These are phyloP conservation scores for Agrilus planipennis DNA, from an alignment of 1,140 invertebrate genomes.

Conservation along the genomic window DNA sequence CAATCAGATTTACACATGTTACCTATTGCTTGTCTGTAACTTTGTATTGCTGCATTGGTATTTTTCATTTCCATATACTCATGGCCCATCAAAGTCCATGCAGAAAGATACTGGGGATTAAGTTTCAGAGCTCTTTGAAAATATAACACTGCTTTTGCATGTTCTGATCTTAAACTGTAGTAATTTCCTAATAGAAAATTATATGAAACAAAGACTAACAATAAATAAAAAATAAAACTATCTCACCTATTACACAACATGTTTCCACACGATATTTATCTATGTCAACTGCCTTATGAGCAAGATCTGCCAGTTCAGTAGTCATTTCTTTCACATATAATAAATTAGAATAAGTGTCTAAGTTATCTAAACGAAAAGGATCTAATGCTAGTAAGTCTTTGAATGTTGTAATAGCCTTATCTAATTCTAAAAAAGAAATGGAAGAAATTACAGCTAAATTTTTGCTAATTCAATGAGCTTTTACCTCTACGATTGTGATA, in stretches of 20 bases:
- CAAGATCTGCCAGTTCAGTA: slow-evolving; percentile 84
- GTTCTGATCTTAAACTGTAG: slow-evolving; percentile 90
- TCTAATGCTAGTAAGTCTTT: slow-evolving; percentile 70
- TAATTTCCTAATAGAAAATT: slow-evolving; percentile 69
- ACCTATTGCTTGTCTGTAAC: slow-evolving; percentile 94
- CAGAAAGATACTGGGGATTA: slow-evolving; percentile 88
- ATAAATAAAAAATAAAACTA: slow-evolving; percentile 4
- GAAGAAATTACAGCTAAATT: neutral
- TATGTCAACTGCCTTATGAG: slow-evolving; percentile 84
- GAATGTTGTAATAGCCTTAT: slow-evolving; percentile 78
- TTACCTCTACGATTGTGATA: slow-evolving; percentile 85
- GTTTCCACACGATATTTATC: slow-evolving; percentile 97
- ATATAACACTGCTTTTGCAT: slow-evolving; percentile 93
- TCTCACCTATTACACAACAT: slow-evolving; percentile 91
- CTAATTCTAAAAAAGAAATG: slow-evolving; percentile 60
- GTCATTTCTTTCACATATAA: slow-evolving; percentile 90
- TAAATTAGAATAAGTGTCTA: slow-evolving; percentile 95
- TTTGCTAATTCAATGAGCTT: slow-evolving; percentile 9
- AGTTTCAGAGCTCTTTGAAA: slow-evolving; percentile 91
- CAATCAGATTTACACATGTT: too few species aligned
- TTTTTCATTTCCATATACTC: slow-evolving; percentile 99
- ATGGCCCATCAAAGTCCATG: slow-evolving; percentile 97
- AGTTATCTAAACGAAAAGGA: slow-evolving; percentile 87
- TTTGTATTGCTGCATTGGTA: slow-evolving; percentile 91
- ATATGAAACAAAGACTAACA: neutral